Evolutionary conservation across 1,140 invertebrate genomes (phyloP), one percentile per base, ranked within the genome.

Genomic region (Ooceraea biroi): DNA sequence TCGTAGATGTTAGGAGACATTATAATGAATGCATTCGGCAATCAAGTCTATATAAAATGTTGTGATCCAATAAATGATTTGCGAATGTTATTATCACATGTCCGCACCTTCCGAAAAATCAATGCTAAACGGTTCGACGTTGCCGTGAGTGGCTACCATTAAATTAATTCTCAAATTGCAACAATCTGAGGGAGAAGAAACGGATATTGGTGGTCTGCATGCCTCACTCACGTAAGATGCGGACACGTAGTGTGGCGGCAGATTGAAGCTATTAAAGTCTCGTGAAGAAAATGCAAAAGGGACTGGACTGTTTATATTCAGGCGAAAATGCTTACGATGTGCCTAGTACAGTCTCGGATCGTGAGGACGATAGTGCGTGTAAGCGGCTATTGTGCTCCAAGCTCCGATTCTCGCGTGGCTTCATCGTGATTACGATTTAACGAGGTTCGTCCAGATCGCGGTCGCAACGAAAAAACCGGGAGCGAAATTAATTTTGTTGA

Each of bases 1-100:
- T 90, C 90, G 88, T 92, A 88, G 84, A 89, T 90, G 88, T 88
- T 82, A 72, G 52, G 83, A 85, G 50, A 85, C 68, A 85, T 57
- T 77, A n/a, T n/a, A 78, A 85, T 83, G 87, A 90, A 91, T 91
- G 88, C 88, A 87, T 89, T 89, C 44, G 66, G 57, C 85, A 83
- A 83, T 87, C 80, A 78, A 82, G 73, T 86, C 85, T 83, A 84
- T 63, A 84, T 61, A 92, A 76, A 74, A 85, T 27, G 41, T 52
- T 58, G 41, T 41, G 25, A 66, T 84, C 36, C 60, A 73, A 73
- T 73, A 55, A 84, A 89, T 85, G 85, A 83, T 85, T 85, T 82
- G 85, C 73, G 66, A 84, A 82, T 89, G 84, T 60, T 80, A 83
- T 77, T 80, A 44, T 22, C 61, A 73, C 82, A 78, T 87, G 85